A percentile compares a stretch with the other conserved stretches of the same genome.
phyloP scores from a whole-genome alignment of 2,888 invertebrate genomes.

The Microplitis deprimator region DNA sequence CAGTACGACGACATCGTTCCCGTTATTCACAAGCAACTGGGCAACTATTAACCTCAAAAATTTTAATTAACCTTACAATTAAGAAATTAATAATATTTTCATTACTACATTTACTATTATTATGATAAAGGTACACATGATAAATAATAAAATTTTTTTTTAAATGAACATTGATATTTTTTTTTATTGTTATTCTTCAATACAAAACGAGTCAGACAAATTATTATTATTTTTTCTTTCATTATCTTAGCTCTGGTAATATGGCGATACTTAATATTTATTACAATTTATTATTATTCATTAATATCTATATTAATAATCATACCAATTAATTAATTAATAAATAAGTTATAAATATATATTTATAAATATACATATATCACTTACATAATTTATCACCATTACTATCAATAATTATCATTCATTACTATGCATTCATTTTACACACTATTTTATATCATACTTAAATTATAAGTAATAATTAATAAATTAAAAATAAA shows the following conservation, averaged over 20 bases:
- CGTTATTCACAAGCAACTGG: constrained; percentile 68
- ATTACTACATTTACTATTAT: not conserved
- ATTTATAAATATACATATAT: too few relatives aligned
- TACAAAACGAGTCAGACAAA: constrained; percentile 1
- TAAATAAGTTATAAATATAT: not conserved
- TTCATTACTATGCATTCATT: too few relatives aligned
- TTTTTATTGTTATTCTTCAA: constrained; percentile 23
- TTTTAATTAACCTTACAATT: constrained; percentile 34
- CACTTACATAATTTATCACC: too few relatives aligned
- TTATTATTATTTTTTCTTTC: too few relatives aligned
- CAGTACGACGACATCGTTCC: constrained; percentile 77
- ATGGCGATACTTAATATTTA: too few relatives aligned
- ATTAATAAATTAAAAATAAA: too few relatives aligned
- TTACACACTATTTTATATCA: too few relatives aligned
- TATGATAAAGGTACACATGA: too few relatives aligned
- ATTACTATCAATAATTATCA: too few relatives aligned
- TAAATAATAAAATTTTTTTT: not conserved
- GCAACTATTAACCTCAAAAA: constrained; percentile 48
- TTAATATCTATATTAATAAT: not conserved
- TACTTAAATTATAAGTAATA: too few relatives aligned
- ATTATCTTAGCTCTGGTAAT: too few relatives aligned
- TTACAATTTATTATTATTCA: too few relatives aligned
- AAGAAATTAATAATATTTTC: not conserved
- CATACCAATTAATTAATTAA: constrained; percentile 10
- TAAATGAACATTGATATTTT: constrained; percentile 21